Conservation (phyloP, 2,888 invertebrate species). For the Holacanthella duospinosa region DNA sequence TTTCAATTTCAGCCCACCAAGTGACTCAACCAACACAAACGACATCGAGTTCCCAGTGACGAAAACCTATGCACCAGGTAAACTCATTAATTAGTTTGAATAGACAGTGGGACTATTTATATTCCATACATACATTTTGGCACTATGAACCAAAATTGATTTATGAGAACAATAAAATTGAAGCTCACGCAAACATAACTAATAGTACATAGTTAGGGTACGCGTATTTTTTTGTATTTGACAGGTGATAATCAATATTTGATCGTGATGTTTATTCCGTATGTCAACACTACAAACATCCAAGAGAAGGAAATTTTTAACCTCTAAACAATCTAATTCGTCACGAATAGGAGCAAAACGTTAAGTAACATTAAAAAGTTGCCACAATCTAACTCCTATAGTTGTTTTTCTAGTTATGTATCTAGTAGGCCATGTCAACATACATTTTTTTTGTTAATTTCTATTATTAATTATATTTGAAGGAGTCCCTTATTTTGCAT, state of each 20-base stretch:
- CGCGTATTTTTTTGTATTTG: too few species aligned
- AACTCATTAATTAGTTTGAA: too few species aligned
- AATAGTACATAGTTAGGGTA: too few species aligned
- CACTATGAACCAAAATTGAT: neutral
- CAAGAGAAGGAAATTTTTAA: too few species aligned
- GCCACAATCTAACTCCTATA: neutral
- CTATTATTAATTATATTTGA: neutral
- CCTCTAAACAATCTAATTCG: neutral
- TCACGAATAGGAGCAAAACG: neutral
- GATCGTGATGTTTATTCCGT: too few species aligned
- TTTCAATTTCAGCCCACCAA: neutral
- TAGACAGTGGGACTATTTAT: too few species aligned
- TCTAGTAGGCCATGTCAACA: neutral
- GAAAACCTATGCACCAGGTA: neutral
- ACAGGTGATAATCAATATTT: too few species aligned
- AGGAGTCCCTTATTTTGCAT: neutral
- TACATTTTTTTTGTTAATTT: neutral
- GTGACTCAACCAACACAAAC: neutral
- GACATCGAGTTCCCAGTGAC: neutral
- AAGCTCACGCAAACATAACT: neutral
- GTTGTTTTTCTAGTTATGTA: too few species aligned
- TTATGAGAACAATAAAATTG: neutral
- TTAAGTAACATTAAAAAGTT: neutral
- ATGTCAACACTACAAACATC: too few species aligned
- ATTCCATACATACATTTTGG: neutral